Base-by-base conservation (phyloP, 1,140 invertebrate species). In the Uloborus diversus region DNA sequence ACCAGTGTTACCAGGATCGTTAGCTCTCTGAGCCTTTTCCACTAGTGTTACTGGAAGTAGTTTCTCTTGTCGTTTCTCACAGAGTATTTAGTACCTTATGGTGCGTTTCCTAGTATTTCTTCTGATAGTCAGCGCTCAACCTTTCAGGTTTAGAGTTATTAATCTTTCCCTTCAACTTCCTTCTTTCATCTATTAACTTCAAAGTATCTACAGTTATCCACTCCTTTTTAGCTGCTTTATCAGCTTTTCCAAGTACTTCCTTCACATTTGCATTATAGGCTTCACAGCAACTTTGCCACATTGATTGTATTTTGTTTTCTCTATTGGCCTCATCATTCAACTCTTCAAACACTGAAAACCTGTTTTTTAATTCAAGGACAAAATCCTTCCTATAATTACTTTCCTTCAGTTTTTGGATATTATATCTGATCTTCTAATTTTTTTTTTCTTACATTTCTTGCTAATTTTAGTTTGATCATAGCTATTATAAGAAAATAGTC, bases 391-490 rank as follows among this genome's bases (percentile, higher is more conserved):
- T n/a, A n/a, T 42, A 9, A 42, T 9, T 9, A 9, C 17, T 42
- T 42, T 42, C 17, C 17, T 42, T 42, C 37, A 42, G 57, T 61
- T 32, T 61, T 61, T 61, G 23, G 11, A 27, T 9, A 30, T 61
- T 32, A 20, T 61, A 61, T 61, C 7, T 61, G 57, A 61, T 61
- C 30, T 32, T 61, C 20, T n/a, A 4, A 9, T 30, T 61, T 30
- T 30, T 61, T 20, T 30, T 61, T 61, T 61, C 57, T 27, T 27
- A 7, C 11, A n/a, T 28, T 61, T 13, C 27, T 42, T 61, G 57
- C 57, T 27, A 65, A 27, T 27, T 65, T 65, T 20, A 42, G 13
- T 42, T 65, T 37, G 62, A 65, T 35, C 20, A 23, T 1, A 65
- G 62, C 35, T 23, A 25, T 42, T 17, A 65, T 4, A 7, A 65